Evolutionary conservation across 2,888 invertebrate genomes (phyloP), one percentile per base, ranked within the genome.

Genomic region (Labia minor): DNA sequence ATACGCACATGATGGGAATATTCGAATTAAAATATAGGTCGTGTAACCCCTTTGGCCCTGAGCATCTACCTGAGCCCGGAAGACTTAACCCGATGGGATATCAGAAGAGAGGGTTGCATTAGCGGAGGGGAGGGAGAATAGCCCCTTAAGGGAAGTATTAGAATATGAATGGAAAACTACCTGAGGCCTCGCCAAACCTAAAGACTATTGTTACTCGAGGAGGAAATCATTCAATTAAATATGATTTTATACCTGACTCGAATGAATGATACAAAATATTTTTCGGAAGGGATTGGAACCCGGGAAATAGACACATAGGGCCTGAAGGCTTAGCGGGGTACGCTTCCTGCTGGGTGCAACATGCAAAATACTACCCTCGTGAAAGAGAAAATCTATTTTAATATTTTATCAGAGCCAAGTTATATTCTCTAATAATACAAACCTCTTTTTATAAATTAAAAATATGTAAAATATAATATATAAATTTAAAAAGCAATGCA

Each of bases 1-100:
- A 49, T 16, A 49, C 49, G 14, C 49, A 14, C 16, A 49, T 49
- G 49, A 49, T 49, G 49, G 49, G 49, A 49, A 49, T 8, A 49
- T 49, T n/a, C 49, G 49, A 49, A 49, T 49, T 49, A 49, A 49
- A 49, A 49, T 49, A 49, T 49, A 49, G 49, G 49, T 49, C 49
- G 49, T 49, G 49, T 49, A 49, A 49, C 49, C 49, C 49, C 49
- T 49, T 49, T 49, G 49, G 49, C 49, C 49, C 49, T 49, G 49
- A 49, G 49, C 49, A 49, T 49, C 49, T 49, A 49, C 49, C 49
- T 49, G 49, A 49, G 49, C 49, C 49, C 49, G 49, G 49, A 49
- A 49, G 49, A 49, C n/a, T 49, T 49, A 49, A 49, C 49, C 49
- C 49, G 49, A 49, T 49, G 49, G n/a, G 16, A 49, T 49, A 49